Evolutionary conservation across 1,140 invertebrate genomes (phyloP), one percentile per base, ranked within the genome.

Genomic region (Lethrus apterus): DNA sequence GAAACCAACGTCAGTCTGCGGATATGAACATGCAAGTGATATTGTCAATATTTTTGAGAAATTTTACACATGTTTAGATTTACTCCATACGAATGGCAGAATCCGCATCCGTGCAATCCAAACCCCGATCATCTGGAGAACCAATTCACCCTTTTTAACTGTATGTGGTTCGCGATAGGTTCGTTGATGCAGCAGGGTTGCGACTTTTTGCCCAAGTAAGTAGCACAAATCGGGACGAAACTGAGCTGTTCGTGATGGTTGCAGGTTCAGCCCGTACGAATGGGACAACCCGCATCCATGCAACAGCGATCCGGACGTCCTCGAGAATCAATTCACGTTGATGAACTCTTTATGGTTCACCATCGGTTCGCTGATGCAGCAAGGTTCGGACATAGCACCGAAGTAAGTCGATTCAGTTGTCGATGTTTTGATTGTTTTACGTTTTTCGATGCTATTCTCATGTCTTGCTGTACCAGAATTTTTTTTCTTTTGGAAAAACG

Each of bases 91-190:
- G 92, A 94, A 75, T 95, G 92, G 92, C 81, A 86, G 54, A 86
- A 83, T 64, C 86, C 87, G 35, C 84, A 86, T 59, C 82, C 83
- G n/a, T 85, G 84, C 67, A 83, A 88, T 58, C 80, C 75, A 49
- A 84, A 80, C 64, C 79, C 75, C 67, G 86, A 77, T 69, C 84
- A 79, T 54, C 73, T 81, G 67, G 86, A 92, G 68, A 95, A 93
- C 68, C 86, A 91, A 66, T 93, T 95, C 69, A 92, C 86, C 33
- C 71, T 94, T 26, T 77, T 89, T 58, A 95, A 95, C 73, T 92
- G 88, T 69, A 79, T 95, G 70, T 96, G 92, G 92, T 95, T 95
- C 72, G 89, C 89, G 40, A 89, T 95, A 60, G 92, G 90, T 50
- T 92, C 89, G 10, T 75, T 94, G 50, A 91, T 94, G 86, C 89